phyloP scores from a whole-genome alignment of 2,113 vertebrate genomes.

The Callipepla squamata region DNA sequence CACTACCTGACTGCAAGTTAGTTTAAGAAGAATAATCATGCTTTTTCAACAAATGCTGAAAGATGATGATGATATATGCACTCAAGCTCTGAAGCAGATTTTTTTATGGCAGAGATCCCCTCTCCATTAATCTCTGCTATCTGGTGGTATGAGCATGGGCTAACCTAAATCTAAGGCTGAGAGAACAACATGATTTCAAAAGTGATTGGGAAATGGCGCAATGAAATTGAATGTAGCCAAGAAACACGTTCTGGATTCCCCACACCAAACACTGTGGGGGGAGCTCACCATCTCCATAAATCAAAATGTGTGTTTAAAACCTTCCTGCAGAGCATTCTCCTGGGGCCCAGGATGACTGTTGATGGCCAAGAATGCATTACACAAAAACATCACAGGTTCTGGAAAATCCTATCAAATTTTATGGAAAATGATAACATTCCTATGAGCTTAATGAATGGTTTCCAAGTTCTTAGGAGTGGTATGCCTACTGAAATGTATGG shows the following conservation, averaged over 20 bases:
- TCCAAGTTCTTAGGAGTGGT: not conserved
- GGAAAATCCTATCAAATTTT: slow-evolving; percentile 57
- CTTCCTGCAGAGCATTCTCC: slow-evolving; percentile 29
- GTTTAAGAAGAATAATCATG: not conserved
- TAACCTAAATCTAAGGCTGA: not conserved
- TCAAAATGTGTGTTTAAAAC: slow-evolving; percentile 33
- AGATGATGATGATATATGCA: not conserved
- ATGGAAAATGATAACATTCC: slow-evolving; percentile 49
- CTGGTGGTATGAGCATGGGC: not conserved
- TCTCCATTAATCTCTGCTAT: not conserved
- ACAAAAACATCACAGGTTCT: slow-evolving; percentile 32
- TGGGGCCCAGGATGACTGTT: not conserved
- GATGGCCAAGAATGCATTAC: slow-evolving; percentile 42
- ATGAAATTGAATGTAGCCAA: slow-evolving; percentile 30
- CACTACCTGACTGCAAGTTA: not conserved
- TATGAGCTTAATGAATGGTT: slow-evolving; percentile 4
- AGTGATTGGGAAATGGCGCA: not conserved
- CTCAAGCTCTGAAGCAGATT: not conserved
- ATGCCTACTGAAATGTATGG: not conserved
- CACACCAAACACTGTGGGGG: not conserved
- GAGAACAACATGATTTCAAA: slow-evolving; percentile 26
- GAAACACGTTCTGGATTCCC: slow-evolving; percentile 45
- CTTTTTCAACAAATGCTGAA: not conserved
- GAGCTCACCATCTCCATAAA: not conserved
- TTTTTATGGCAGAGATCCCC: not conserved